Conservation (phyloP, 2,113 vertebrate species). For the Anseranas semipalmata region DNA sequence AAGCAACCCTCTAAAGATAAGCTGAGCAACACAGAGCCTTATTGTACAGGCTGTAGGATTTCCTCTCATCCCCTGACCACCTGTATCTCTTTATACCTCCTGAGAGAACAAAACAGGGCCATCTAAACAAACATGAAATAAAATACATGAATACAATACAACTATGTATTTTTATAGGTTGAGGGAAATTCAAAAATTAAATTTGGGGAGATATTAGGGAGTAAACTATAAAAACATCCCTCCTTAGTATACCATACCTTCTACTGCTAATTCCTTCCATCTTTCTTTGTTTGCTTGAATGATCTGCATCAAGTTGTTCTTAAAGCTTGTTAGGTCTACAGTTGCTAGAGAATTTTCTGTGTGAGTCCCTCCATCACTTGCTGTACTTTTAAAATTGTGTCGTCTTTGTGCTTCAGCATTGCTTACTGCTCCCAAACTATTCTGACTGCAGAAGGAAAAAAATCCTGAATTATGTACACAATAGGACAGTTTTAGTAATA, state of each 20-base stretch:
- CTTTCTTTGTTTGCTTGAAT: slow-evolving; percentile 93
- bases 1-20: background rate
- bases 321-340: slow-evolving; percentile 87
- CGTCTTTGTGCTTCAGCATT: slow-evolving; percentile 70
- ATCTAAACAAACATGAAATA: background rate
- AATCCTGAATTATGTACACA: background rate
- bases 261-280: slow-evolving; percentile 92
- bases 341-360: slow-evolving; percentile 86
- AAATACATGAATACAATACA: background rate
- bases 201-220: background rate
- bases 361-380: slow-evolving; percentile 71
- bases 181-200: background rate
- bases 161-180: background rate
- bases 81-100: background rate
- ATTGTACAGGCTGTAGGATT: background rate
- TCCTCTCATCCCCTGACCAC: background rate
- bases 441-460: slow-evolving; percentile 44
- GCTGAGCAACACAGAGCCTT: background rate
- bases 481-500: background rate
- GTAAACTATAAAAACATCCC: background rate
- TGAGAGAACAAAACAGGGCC: background rate
- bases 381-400: slow-evolving; percentile 75
- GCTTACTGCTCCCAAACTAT: slow-evolving; percentile 42
- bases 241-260: slow-evolving; percentile 76
- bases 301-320: slow-evolving; percentile 84